Percentiles rank a stretch among this genome's conserved stretches.
Conservation (phyloP, 2,113 vertebrate genomes). For the Hippopotamus amphibius region DNA sequence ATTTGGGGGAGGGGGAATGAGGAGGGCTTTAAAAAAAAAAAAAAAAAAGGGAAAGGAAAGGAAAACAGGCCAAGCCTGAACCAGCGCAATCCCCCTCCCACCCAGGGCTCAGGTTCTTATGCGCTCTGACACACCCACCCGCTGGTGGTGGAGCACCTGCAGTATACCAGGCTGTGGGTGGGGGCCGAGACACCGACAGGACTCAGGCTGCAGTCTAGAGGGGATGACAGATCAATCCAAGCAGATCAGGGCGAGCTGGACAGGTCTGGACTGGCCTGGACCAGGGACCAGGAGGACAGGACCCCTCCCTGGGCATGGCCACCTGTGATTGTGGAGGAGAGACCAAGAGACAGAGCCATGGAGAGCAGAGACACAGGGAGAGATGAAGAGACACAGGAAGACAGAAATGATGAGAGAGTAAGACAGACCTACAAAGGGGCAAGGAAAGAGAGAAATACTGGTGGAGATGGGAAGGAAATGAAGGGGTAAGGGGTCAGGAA, state of each 20-base stretch:
- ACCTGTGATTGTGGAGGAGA: conserved; percentile 74
- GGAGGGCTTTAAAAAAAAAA: conserved; percentile 20
- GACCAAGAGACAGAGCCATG: conserved; percentile 66
- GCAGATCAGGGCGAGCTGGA: conserved; percentile 72
- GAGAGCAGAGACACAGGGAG: conserved; percentile 43
- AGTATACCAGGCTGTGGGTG: conserved; percentile 65
- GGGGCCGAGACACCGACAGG: conserved; percentile 62
- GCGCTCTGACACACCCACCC: conserved; percentile 53
- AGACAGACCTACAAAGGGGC: conserved; percentile 37
- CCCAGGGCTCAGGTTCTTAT: conserved; percentile 8
- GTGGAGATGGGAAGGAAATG: background rate
- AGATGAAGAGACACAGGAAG: conserved; percentile 55
- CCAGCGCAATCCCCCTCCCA: conserved; percentile 17
- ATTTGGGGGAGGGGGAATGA: conserved; percentile 66
- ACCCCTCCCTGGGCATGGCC: conserved; percentile 60
- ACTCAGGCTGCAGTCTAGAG: conserved; percentile 73
- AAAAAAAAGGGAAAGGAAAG: background rate
- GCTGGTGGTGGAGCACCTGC: conserved; percentile 48
- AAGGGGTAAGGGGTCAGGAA: background rate
- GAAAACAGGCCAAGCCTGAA: conserved; percentile 57
- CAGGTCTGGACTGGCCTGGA: conserved; percentile 72
- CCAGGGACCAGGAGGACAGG: conserved; percentile 64
- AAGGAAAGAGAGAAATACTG: conserved; percentile 29
- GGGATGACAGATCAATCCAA: conserved; percentile 74
- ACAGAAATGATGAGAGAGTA: conserved; percentile 49